Evolutionary conservation across 2,113 vertebrate species (phyloP).

Genomic region (Bos indicus): DNA sequence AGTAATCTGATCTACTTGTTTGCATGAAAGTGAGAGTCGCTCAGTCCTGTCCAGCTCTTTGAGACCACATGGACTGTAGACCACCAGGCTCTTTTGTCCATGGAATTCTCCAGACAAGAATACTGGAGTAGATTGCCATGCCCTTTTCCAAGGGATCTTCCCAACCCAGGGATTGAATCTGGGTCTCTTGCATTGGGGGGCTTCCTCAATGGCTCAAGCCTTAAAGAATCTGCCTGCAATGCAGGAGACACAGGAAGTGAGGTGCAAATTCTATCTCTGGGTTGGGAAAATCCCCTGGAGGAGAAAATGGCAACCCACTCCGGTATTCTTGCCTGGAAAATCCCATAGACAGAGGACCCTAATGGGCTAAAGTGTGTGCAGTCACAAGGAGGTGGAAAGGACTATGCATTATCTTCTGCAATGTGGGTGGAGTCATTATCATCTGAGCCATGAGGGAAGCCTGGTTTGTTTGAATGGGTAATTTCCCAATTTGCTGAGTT

Average conservation of each 20-base stretch:
- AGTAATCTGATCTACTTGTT: background rate
- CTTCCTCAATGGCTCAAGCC: background rate
- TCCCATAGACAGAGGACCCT: background rate
- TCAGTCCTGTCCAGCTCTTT: background rate
- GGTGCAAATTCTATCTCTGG: background rate
- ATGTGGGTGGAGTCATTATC: no score
- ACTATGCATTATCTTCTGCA: background rate
- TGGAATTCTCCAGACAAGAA: background rate
- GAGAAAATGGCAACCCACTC: background rate
- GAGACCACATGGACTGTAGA: background rate
- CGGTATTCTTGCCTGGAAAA: background rate
- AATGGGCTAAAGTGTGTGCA: background rate
- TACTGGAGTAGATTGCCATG: background rate
- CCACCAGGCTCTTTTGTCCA: background rate
- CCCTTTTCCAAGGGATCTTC: background rate
- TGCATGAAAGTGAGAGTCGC: background rate
- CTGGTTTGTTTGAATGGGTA: background rate
- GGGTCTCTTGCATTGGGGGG: rapidly evolving
- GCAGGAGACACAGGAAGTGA: background rate
- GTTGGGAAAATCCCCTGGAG: background rate
- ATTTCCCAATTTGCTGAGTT: background rate
- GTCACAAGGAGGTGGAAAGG: background rate
- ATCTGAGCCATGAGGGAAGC: background rate
- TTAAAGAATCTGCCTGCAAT: background rate
- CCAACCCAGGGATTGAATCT: background rate